These are phyloP conservation scores for Ivindomyrus marchei DNA, from an alignment of 2,113 vertebrate genomes.

Conservation along the genomic window DNA sequence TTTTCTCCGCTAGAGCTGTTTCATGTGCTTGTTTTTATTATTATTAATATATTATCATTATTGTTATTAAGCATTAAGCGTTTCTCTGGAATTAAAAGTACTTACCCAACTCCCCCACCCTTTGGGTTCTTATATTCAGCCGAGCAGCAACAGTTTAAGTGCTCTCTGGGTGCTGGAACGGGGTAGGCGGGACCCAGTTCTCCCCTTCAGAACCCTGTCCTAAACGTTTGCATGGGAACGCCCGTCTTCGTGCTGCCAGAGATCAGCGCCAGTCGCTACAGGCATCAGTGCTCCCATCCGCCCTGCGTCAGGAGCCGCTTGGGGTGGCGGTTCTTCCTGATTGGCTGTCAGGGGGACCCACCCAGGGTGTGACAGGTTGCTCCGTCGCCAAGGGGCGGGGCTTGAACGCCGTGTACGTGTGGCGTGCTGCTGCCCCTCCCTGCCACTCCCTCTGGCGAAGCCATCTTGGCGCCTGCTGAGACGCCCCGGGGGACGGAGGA, in stretches of 20 bases:
- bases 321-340: not conserved
- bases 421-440: not conserved
- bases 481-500: conserved; percentile 47
- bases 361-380: not conserved
- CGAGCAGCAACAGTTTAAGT: conserved; percentile 30
- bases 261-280: not conserved
- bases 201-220: not conserved
- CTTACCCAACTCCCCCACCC: conserved; percentile 34
- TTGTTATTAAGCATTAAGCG: conserved; percentile 22
- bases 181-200: not conserved
- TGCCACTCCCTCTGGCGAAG: not conserved
- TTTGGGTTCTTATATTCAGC: conserved; percentile 42
- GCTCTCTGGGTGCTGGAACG: not conserved
- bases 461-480: not conserved
- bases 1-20: conserved; percentile 56
- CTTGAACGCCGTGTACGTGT: not conserved
- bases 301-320: not conserved
- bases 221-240: not conserved
- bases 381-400: not conserved
- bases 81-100: conserved; percentile 65
- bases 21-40: conserved; percentile 49
- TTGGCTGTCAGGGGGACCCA: not conserved
- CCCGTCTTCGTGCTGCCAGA: not conserved
- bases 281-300: not conserved
- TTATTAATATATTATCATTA: not conserved